Base-by-base conservation (phyloP, 2,888 invertebrate species). In the Nasonia oneida region DNA sequence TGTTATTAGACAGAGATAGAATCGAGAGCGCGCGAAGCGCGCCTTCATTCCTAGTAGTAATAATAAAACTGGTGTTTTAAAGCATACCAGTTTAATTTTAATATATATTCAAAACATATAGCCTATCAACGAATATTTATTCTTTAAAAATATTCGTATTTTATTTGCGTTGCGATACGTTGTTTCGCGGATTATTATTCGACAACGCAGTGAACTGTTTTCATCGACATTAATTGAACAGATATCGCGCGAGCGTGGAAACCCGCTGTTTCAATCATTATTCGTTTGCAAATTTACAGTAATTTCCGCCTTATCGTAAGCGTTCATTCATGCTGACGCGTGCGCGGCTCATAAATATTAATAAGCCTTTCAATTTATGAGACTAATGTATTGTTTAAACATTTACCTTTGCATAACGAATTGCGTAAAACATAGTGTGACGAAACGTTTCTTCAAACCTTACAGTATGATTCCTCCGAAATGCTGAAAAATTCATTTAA, bases 221-320 rank as follows among this genome's bases (percentile, higher is more conserved):
- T 10, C 10, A 23, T 23, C 23, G n/a, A 23, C n/a, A 61, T 61
- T 61, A 12, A 61, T 61, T 61, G 23, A 61, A 61, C 61, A 61
- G 61, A 23, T 61, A 23, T 23, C 18, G 23, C 23, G 23, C 10
- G 10, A 23, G 23, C 23, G 61, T 23, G 14, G 18, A 6, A 61
- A 61, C 23, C 6, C 8, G 18, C 23, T 23, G 23, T 6, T 61
- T 61, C 61, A 23, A n/a, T 61, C 10, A 23, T 61, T 61, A 61
- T 61, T 61, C 61, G 23, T 61, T 61, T n/a, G n/a, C 61, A 61
- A 61, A 61, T n/a, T 61, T 71, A 71, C n/a, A 71, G 12, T 39
- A 71, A 71, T 39, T 39, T 71, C 39, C 71, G n/a, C n/a, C 42
- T 71, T 39, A 71, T 71, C n/a, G n/a, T 18, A 37, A 71, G 14